Percentiles rank a stretch among this genome's conserved stretches.
phyloP scores from a whole-genome alignment of 2,888 invertebrate species.

The Nymphalis c-album region DNA sequence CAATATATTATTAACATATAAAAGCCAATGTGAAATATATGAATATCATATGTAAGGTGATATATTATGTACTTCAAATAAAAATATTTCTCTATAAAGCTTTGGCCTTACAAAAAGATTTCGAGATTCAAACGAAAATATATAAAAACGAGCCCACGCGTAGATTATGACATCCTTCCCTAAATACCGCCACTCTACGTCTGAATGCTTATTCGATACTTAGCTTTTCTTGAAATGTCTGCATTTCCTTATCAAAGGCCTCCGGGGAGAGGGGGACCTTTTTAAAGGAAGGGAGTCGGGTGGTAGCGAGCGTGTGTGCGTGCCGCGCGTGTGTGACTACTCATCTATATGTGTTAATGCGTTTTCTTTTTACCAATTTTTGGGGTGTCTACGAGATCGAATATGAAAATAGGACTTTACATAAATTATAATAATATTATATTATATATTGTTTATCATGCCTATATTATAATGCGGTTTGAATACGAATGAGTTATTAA shows the following conservation, averaged over 20 bases:
- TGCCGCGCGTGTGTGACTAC: slow-evolving; percentile 66
- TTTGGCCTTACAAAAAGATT: slow-evolving; percentile 29
- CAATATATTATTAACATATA: no score
- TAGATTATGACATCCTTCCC: slow-evolving; percentile 61
- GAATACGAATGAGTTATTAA: slow-evolving; percentile 1
- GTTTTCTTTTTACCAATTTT: slow-evolving; percentile 82
- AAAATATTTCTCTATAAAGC: slow-evolving; percentile 16
- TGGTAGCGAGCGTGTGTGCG: slow-evolving; percentile 50
- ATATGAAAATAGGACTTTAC: background rate
- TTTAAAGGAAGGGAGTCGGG: slow-evolving; percentile 61
- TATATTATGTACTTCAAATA: slow-evolving; percentile 5
- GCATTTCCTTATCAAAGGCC: slow-evolving; percentile 81
- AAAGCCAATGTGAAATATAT: no score
- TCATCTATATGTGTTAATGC: slow-evolving; percentile 82
- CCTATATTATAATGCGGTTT: background rate
- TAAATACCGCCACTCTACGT: slow-evolving; percentile 62
- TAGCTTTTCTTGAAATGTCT: slow-evolving; percentile 80
- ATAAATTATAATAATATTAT: background rate
- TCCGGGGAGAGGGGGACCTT: slow-evolving; percentile 62
- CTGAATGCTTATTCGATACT: slow-evolving; percentile 73
- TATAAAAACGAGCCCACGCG: slow-evolving; percentile 38
- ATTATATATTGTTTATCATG: slow-evolving; percentile 1
- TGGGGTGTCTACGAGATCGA: slow-evolving; percentile 55
- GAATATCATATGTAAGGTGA: background rate
- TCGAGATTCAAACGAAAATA: slow-evolving; percentile 28